A percentile compares a stretch with the other conserved stretches of the same genome.
phyloP scores from a whole-genome alignment of 2,113 vertebrate species.

The Ceyx melanurus region DNA sequence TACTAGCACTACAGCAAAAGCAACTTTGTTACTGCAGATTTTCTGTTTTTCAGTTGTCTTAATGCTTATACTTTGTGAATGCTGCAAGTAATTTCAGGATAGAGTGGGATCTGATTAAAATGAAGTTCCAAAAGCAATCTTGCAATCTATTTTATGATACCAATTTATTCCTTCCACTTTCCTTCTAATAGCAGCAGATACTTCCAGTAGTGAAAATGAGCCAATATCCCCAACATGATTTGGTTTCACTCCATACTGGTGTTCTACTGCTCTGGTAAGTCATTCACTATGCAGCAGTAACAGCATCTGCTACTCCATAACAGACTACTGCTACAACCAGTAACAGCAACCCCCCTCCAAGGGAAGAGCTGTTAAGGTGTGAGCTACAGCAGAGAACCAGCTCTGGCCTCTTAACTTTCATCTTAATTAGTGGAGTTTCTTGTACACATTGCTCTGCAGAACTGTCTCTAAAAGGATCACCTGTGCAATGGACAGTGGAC shows the following conservation, averaged over 20 bases:
- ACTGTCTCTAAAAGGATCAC: not conserved
- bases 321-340: too few species aligned
- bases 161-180: not conserved
- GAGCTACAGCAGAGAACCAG: not conserved
- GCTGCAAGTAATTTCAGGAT: not conserved
- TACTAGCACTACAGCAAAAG: not conserved
- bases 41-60: not conserved
- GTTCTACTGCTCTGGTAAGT: not conserved
- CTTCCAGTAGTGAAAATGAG: not conserved
- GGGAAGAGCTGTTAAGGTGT: not conserved
- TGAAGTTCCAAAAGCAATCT: not conserved
- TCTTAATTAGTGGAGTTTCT: not conserved
- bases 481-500: not conserved
- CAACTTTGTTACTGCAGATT: too few species aligned
- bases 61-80: not conserved
- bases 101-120: not conserved
- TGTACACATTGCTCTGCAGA: not conserved
- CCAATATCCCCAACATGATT: not conserved
- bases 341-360: not conserved
- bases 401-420: not conserved
- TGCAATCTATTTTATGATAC: not conserved
- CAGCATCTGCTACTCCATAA: too few species aligned
- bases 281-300: not conserved
- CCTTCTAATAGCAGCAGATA: not conserved
- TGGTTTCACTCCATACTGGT: fast-evolving